These are phyloP conservation scores for Agrypnia vestita DNA, from an alignment of 1,140 invertebrate genomes.

Conservation along the genomic window DNA sequence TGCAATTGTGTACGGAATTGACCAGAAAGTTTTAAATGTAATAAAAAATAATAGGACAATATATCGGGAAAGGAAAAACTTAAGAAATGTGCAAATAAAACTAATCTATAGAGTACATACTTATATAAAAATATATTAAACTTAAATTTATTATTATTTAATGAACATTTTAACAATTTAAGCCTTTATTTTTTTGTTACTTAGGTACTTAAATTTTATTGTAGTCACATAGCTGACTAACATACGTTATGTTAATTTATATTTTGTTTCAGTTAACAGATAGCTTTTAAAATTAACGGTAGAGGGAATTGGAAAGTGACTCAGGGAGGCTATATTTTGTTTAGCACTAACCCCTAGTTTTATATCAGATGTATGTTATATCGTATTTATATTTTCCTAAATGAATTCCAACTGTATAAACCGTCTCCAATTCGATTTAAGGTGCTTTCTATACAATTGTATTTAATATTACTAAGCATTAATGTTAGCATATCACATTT, in stretches of 20 bases:
- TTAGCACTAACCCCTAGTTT: conserved; percentile 22
- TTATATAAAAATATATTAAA: conserved; percentile 35
- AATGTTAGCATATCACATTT: conserved; percentile 34
- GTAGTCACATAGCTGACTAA: conserved; percentile 45
- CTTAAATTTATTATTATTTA: conserved; percentile 43
- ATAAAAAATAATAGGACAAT: conserved; percentile 14
- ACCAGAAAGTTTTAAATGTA: background rate
- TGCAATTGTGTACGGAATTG: conserved; percentile 16
- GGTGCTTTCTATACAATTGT: conserved; percentile 36
- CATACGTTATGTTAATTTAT: conserved; percentile 52
- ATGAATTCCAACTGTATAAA: conserved; percentile 50
- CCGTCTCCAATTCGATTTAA: conserved; percentile 33
- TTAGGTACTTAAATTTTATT: conserved; percentile 61
- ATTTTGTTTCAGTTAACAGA: conserved; percentile 37
- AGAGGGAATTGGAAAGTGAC: background rate
- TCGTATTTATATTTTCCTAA: conserved; percentile 53
- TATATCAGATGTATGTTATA: conserved; percentile 26
- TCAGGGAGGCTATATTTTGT: conserved; percentile 6
- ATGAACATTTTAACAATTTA: conserved; percentile 35
- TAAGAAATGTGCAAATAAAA: conserved; percentile 42
- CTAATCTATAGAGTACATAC: conserved; percentile 27
- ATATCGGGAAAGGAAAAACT: conserved; percentile 9
- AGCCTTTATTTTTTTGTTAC: conserved; percentile 56
- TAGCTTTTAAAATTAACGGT: conserved; percentile 32
- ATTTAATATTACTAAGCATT: conserved; percentile 33